A percentile compares a stretch with the other conserved stretches of the same genome.
phyloP scores from a whole-genome alignment of 2,113 vertebrate genomes.

The Scomber japonicus region DNA sequence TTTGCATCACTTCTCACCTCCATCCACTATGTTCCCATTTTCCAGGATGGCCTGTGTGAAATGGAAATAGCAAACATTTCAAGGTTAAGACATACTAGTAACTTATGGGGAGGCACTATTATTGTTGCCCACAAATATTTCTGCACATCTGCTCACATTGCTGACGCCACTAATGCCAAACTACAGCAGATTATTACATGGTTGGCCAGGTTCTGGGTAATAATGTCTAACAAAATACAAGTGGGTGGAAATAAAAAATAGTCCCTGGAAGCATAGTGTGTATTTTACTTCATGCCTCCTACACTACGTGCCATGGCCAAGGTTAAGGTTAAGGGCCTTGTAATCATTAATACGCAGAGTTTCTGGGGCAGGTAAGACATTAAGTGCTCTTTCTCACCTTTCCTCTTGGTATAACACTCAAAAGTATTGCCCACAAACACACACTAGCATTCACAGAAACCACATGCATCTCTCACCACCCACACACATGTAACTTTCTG shows the following conservation, averaged over 20 bases:
- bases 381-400: constrained; percentile 67
- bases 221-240: neutral
- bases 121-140: neutral
- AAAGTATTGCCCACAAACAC: constrained; percentile 23
- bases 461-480: constrained; percentile 13
- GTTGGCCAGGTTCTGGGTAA: neutral
- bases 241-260: neutral
- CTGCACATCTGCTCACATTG: neutral
- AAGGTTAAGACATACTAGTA: neutral
- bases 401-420: constrained; percentile 28
- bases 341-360: constrained; percentile 79
- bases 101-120: neutral
- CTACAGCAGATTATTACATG: neutral
- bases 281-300: constrained; percentile 20
- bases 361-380: constrained; percentile 77
- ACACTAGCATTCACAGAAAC: neutral
- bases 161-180: neutral
- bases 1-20: too few species aligned
- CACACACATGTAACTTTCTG: neutral
- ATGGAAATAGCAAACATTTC: neutral
- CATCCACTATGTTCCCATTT: neutral
- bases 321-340: constrained; percentile 47
- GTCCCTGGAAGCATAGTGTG: neutral
- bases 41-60: neutral
- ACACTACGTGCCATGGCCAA: constrained; percentile 39